Conservation (phyloP, 2,113 vertebrate species). For the Ophthalmolycus amberensis region DNA sequence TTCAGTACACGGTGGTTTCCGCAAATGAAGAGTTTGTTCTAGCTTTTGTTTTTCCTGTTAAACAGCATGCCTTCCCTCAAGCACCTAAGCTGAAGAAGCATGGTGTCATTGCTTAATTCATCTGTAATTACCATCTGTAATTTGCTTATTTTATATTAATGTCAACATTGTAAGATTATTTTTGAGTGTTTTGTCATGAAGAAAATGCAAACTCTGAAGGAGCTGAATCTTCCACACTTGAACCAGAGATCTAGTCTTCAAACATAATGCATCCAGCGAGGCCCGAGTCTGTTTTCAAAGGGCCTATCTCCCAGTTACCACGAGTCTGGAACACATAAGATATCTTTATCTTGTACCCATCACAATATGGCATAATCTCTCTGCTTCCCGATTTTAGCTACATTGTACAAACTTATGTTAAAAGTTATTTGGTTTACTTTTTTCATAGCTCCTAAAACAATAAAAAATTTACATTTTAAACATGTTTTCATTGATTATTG, state of each 20-base stretch:
- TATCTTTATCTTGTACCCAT: constrained; percentile 48
- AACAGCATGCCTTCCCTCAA: constrained; percentile 68
- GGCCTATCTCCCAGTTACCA: constrained; percentile 25
- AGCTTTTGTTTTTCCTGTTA: constrained; percentile 48
- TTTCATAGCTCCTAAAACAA: constrained; percentile 77
- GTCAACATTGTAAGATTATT: constrained; percentile 71
- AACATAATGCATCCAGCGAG: constrained; percentile 26
- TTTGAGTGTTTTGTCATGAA: constrained; percentile 63
- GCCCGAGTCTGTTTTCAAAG: constrained; percentile 20
- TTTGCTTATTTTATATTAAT: constrained; percentile 76
- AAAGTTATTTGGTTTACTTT: constrained; percentile 79
- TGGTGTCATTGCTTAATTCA: constrained; percentile 66
- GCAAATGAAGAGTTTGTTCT: constrained; percentile 69
- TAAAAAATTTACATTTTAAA: constrained; percentile 84
- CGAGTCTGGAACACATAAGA: constrained; percentile 54
- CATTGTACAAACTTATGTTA: constrained; percentile 76
- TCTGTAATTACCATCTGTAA: constrained; percentile 77
- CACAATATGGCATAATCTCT: constrained; percentile 53
- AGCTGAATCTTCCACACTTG: constrained; percentile 54
- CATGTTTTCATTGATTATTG: constrained; percentile 19
- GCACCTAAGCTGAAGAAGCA: constrained; percentile 68
- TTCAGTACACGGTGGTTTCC: constrained; percentile 65
- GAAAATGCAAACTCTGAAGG: constrained; percentile 61
- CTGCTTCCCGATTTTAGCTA: constrained; percentile 54
- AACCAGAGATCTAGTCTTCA: constrained; percentile 51